These are phyloP conservation scores for Microdon myrmicae DNA, from an alignment of 2,888 invertebrate genomes.

Conservation along the genomic window DNA sequence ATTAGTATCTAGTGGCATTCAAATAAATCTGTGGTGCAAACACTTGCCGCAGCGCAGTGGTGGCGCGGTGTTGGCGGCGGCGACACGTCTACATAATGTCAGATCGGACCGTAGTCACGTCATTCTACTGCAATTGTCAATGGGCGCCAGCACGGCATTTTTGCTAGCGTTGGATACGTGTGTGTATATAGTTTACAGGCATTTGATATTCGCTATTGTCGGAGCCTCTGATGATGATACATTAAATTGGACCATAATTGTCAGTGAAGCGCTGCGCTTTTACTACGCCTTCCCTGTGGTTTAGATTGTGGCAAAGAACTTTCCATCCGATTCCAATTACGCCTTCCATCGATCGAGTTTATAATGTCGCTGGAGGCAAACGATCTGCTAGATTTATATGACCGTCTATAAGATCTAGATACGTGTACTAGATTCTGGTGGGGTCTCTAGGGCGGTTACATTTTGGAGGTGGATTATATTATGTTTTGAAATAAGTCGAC, in stretches of 20 bases:
- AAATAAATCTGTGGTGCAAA: constrained; percentile 36
- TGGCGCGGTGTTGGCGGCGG: constrained; percentile 14
- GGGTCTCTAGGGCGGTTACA: too few species aligned
- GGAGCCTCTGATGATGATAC: constrained; percentile 33
- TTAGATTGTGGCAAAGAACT: constrained; percentile 29
- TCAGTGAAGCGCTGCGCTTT: constrained; percentile 29
- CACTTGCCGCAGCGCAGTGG: constrained; percentile 3
- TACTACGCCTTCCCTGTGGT: constrained; percentile 38
- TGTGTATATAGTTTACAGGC: constrained; percentile 37
- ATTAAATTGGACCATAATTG: constrained; percentile 49
- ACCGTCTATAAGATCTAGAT: too few species aligned
- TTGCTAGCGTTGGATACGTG: constrained; percentile 19
- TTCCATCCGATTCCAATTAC: constrained; percentile 51
- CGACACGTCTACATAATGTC: constrained; percentile 22
- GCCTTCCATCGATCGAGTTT: too few species aligned
- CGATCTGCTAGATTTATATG: too few species aligned
- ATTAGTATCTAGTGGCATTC: constrained; percentile 50
- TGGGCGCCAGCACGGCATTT: constrained; percentile 34
- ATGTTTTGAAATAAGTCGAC: too few species aligned
- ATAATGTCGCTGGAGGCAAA: too few species aligned
- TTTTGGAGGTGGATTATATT: too few species aligned
- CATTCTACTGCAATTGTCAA: constrained; percentile 33
- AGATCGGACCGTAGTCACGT: neutral
- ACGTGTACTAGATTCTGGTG: too few species aligned
- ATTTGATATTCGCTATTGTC: constrained; percentile 21